Conservation (phyloP, 2,888 invertebrate genomes). For the Megaustenia siamemsis region DNA sequence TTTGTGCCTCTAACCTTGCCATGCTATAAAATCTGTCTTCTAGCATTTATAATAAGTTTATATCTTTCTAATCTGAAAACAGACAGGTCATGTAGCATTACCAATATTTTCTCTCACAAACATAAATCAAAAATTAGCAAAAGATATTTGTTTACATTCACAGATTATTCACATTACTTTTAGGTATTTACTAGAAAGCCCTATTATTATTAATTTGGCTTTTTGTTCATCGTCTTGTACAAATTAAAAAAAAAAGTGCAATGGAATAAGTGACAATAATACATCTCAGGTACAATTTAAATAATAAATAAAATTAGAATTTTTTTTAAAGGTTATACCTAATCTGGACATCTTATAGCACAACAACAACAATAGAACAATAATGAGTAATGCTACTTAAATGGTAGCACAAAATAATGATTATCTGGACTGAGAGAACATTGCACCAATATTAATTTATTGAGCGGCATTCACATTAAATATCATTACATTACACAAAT, state of each 20-base stretch:
- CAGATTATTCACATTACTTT: slow-evolving; percentile 14
- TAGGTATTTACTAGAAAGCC: slow-evolving; percentile 19
- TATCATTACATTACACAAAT: slow-evolving; percentile 30
- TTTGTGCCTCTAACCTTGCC: too few relatives aligned
- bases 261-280: slow-evolving; percentile 6
- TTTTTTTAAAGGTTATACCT: too few relatives aligned
- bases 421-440: slow-evolving; percentile 29
- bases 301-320: slow-evolving; percentile 7
- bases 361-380: slow-evolving; percentile 46
- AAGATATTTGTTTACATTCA: neutral
- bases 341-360: neutral
- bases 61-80: neutral
- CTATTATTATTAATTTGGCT: neutral
- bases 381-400: neutral
- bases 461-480: slow-evolving; percentile 48
- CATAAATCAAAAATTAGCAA: neutral
- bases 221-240: slow-evolving; percentile 17
- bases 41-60: too few relatives aligned
- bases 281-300: slow-evolving; percentile 15
- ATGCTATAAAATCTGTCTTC: too few relatives aligned
- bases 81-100: neutral
- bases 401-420: slow-evolving; percentile 29
- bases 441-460: slow-evolving; percentile 54
- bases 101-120: neutral
- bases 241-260: neutral